Base-by-base conservation (phyloP, 2,113 vertebrate species). In the Mus spicilegus region DNA sequence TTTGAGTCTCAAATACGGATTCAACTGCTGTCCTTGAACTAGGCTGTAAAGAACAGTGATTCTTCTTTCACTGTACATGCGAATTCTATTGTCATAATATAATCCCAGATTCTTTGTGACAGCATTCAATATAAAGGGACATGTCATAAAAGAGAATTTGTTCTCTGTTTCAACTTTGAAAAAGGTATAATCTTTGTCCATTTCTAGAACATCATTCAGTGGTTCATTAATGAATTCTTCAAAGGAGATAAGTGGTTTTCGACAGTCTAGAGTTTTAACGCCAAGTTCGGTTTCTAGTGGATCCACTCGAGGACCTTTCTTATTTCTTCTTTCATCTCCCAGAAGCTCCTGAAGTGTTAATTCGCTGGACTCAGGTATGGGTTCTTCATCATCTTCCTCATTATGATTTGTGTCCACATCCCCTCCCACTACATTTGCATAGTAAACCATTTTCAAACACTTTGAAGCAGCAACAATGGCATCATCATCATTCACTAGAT, bases 181-280 rank as follows among this genome's bases (percentile, higher is more conserved):
- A 98, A 99, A 99, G 89, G 99, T 99, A 96, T 99, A 99, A 96
- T 99, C 99, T 98, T 99, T 99, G 99, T 99, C 99, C 99, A 99
- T 99, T 98, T 99, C 99, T 97, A 99, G 99, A 95, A 99, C 99
- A 69, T 99, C 99, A 85, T 99, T 99, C 95, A 99, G 98, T 58
- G 99, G 99, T 98, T 99, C 99, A 88, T 99, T 99, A 93, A 99
- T 98, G 97, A 99, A 99, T 92, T 99, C 99, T 96, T 99, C 99
- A 93, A 99, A 99, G 69, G 99, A 99, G 97, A 99, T 99, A 97
- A 99, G 99, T 89, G 99, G 99, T 94, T 98, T 99, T 58, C 99
- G 98, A 98, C 99, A 99, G 96, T 99, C 99, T 73, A 99, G 98
- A 30, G 99, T 98, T 97, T 99, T 99, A 76, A 99, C 98, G 76